A percentile compares a stretch with the other conserved stretches of the same genome.
phyloP scores from a whole-genome alignment of 2,888 invertebrate species.

The Steromphala cineraria region DNA sequence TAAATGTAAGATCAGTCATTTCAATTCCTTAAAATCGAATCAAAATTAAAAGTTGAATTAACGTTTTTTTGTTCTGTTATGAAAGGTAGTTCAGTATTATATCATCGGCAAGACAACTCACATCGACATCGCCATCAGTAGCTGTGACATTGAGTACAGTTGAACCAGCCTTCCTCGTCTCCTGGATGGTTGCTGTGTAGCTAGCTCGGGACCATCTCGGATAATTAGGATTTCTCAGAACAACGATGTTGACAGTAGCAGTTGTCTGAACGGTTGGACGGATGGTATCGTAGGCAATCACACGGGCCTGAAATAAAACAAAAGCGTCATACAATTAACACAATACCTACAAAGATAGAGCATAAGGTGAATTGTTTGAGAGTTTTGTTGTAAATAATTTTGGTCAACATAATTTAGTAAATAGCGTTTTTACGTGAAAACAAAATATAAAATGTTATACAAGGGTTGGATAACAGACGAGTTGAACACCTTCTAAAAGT shows the following conservation, averaged over 20 bases:
- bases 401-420: too few species aligned
- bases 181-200: constrained; percentile 47
- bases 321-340: background rate
- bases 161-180: constrained; percentile 43
- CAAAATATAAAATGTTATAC: too few species aligned
- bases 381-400: too few species aligned
- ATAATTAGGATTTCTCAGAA: constrained; percentile 61
- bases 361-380: too few species aligned
- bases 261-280: constrained; percentile 53
- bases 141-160: constrained; percentile 55
- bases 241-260: constrained; percentile 55
- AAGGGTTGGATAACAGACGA: background rate
- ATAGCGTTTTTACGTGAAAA: too few species aligned
- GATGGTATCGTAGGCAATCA: constrained; percentile 62
- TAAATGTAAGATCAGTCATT: too few species aligned
- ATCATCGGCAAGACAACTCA: constrained; percentile 30
- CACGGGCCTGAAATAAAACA: constrained; percentile 48
- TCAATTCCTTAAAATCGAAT: too few species aligned
- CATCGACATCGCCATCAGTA: constrained; percentile 55
- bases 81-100: too few species aligned
- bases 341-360: too few species aligned
- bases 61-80: too few species aligned
- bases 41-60: too few species aligned
- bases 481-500: background rate
- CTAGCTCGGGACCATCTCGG: constrained; percentile 54